Evolutionary conservation across 2,797 vertebrate genomes (phyloP), one percentile per base, ranked within the genome.

Genomic region (Hypotaenidia philippensis): DNA sequence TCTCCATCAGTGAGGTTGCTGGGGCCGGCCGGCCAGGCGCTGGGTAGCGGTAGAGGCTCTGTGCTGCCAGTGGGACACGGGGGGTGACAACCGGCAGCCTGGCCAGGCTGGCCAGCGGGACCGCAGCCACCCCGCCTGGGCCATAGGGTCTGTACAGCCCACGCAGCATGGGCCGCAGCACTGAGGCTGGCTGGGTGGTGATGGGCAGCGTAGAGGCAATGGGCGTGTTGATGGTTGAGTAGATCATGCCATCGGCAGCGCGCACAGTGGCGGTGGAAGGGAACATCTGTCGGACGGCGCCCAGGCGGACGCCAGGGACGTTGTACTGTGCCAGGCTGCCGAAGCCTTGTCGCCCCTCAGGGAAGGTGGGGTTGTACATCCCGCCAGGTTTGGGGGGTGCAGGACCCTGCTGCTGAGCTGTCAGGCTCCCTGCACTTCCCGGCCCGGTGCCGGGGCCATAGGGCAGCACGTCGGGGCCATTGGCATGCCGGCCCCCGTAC

Each of bases 141-240:
- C 98, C 97, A 2, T 99, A 99, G 87, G 99, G 99, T 95, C 99
- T 98, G 76, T 99, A 99, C 56, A 99, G 97, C 96, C 98, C 98
- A 70, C 98, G 98, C 80, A 99, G 98, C 98, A 99, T 98, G 76
- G 99, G 99, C 74, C 98, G 98, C 71, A 99, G 81, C 50, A 99
- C 99, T 1, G 99, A 98, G 49, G 98, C 98, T 4, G 99, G 99
- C 96, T 99, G 99, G 40, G 99, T 99, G 94, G 99, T 99, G 97
- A 99, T 99, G 97, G 99, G 99, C 97, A 99, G 98, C 1, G 99
- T 99, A 86, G 99, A 99, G 56, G 99, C 99, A 17, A 99, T 99
- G 18, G 99, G 99, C 16, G 99, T 99, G 84, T 99, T 99, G 94
- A 99, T 99, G 69, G 99, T 99, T 40, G 99, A 99, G 96, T 99